Conservation (phyloP, 2,888 invertebrate genomes). For the Acheta domesticus region DNA sequence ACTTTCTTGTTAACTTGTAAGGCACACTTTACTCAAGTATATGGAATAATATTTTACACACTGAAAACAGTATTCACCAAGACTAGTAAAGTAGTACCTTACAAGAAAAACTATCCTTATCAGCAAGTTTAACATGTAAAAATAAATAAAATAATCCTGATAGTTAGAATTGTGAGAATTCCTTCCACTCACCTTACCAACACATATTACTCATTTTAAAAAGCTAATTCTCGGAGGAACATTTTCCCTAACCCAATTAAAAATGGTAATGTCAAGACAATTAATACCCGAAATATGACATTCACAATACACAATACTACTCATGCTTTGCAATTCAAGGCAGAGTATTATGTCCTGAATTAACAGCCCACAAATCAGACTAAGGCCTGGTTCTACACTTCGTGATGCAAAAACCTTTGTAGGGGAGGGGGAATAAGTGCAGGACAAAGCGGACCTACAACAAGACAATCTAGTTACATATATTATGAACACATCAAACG, state of each 20-base stretch:
- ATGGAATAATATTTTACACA: neutral
- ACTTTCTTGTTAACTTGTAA: neutral
- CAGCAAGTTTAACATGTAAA: neutral
- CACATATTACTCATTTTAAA: no score
- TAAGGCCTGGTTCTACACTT: conserved; percentile 7
- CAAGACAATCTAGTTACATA: neutral
- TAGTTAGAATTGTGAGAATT: neutral
- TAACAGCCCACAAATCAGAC: neutral
- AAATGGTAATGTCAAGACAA: no score
- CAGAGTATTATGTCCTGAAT: conserved; percentile 10
- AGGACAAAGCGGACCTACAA: conserved; percentile 18
- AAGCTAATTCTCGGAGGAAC: no score
- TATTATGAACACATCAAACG: neutral
- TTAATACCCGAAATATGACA: neutral
- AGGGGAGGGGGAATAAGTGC: conserved; percentile 7
- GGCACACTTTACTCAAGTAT: neutral
- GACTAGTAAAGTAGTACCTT: neutral
- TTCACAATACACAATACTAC: conserved; percentile 9
- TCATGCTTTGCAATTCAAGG: neutral
- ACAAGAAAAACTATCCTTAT: neutral
- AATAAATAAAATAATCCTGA: neutral
- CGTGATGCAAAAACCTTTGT: neutral
- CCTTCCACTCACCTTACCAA: neutral
- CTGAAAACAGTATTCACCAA: neutral
- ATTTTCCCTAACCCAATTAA: no score